A percentile compares a stretch with the other conserved stretches of the same genome.
phyloP scores from a whole-genome alignment of 2,888 invertebrate species.

The Eucera pruinosa region DNA sequence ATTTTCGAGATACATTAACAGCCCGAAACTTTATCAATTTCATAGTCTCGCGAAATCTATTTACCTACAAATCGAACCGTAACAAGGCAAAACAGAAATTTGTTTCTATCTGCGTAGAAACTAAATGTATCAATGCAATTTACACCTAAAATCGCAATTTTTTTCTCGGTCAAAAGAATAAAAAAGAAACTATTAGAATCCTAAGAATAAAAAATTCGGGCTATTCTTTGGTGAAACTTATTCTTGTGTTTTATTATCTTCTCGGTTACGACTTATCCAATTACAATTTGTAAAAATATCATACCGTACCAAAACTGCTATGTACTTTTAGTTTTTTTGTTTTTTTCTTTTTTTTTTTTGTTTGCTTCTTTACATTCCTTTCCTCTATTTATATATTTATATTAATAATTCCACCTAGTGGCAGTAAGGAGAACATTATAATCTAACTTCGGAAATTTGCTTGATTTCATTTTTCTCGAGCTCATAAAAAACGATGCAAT shows the following conservation, averaged over 20 bases:
- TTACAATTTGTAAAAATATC: slow-evolving; percentile 83
- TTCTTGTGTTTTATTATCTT: slow-evolving; percentile 71
- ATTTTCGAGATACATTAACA: slow-evolving; percentile 25
- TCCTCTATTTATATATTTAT: slow-evolving; percentile 67
- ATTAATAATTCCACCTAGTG: slow-evolving; percentile 69
- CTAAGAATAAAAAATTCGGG: slow-evolving; percentile 58
- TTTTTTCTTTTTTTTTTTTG: too few relatives aligned
- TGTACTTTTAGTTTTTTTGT: slow-evolving; percentile 68
- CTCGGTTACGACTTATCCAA: slow-evolving; percentile 79
- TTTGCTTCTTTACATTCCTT: slow-evolving; percentile 68
- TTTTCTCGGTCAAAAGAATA: neutral
- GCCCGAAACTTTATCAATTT: slow-evolving; percentile 16
- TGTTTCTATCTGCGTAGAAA: neutral
- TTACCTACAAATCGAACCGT: slow-evolving; percentile 5
- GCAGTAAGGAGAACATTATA: slow-evolving; percentile 69
- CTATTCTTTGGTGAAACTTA: slow-evolving; percentile 65
- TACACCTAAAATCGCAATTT: neutral
- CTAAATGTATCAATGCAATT: neutral
- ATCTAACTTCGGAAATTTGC: slow-evolving; percentile 59
- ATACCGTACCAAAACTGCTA: slow-evolving; percentile 81
- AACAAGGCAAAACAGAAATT: slow-evolving; percentile 13
- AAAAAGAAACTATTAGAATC: slow-evolving; percentile 22
- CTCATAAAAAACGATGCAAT: slow-evolving; percentile 54
- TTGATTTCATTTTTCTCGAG: slow-evolving; percentile 23
- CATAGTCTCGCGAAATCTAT: slow-evolving; percentile 7